phyloP scores from a whole-genome alignment of 2,797 vertebrate genomes.

The Lacerta viridis region DNA sequence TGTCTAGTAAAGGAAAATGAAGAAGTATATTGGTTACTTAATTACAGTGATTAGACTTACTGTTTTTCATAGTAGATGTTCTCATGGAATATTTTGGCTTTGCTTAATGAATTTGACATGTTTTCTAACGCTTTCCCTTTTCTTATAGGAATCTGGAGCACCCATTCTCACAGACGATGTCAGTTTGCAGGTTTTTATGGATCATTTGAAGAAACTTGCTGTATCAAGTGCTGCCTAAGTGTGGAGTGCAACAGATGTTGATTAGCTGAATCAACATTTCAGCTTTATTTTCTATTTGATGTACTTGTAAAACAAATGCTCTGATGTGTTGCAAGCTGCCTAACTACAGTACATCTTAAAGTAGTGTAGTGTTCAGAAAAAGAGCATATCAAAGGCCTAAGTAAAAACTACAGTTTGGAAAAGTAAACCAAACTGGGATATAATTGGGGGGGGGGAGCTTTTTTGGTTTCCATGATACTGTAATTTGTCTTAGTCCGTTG shows the following conservation, averaged over 20 bases:
- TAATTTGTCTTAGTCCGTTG: constrained; percentile 62
- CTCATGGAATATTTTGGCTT: background rate
- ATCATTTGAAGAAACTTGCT: constrained; percentile 97
- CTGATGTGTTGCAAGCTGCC: constrained; percentile 71
- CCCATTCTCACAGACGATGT: constrained; percentile 98
- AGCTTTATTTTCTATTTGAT: constrained; percentile 54
- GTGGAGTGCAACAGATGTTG: constrained; percentile 43
- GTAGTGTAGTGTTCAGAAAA: constrained; percentile 56
- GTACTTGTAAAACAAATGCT: constrained; percentile 64
- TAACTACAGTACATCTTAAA: constrained; percentile 60
- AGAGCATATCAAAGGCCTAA: constrained; percentile 55
- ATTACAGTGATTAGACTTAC: background rate
- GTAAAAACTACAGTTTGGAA: constrained; percentile 62
- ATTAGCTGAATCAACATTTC: constrained; percentile 65
- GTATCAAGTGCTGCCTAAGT: constrained; percentile 93
- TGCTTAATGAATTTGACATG: constrained; percentile 3
- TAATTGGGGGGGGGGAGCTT: constrained; percentile 57
- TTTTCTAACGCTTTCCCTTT: constrained; percentile 35
- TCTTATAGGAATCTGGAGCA: constrained; percentile 91
- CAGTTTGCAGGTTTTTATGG: constrained; percentile 99
- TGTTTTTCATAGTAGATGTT: background rate
- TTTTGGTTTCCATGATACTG: constrained; percentile 72
- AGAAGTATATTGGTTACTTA: background rate
- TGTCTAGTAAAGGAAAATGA: background rate
- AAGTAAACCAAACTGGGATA: constrained; percentile 65